Conservation (phyloP, 2,113 vertebrate genomes). For the Corydoras maculifer region DNA sequence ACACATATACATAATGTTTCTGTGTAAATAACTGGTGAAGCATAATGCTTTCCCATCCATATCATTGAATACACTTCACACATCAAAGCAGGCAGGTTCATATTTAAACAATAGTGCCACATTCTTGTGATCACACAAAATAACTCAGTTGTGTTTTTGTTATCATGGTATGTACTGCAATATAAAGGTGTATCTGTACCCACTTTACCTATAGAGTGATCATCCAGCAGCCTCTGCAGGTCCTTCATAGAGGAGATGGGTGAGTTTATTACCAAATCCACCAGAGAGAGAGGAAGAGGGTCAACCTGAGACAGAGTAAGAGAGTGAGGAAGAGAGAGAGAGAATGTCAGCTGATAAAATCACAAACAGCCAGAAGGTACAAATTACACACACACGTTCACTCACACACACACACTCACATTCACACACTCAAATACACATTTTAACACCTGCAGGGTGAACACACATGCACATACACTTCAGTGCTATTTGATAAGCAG, state of each 20-base stretch:
- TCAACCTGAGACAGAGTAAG: slow-evolving; percentile 68
- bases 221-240: slow-evolving; percentile 77
- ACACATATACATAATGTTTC: slow-evolving; percentile 31
- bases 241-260: slow-evolving; percentile 83
- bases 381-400: background rate
- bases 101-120: no score
- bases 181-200: slow-evolving; percentile 23
- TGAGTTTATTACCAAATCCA: slow-evolving; percentile 77
- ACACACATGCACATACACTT: background rate
- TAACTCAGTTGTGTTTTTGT: no score
- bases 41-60: no score
- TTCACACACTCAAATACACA: background rate
- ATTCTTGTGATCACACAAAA: no score
- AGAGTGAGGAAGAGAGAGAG: slow-evolving; percentile 27
- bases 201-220: slow-evolving; percentile 84
- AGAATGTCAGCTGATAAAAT: background rate
- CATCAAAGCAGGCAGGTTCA: no score
- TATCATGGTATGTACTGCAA: no score
- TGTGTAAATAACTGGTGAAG: no score
- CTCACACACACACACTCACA: background rate
- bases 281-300: slow-evolving; percentile 80
- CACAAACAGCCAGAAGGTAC: background rate
- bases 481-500: background rate
- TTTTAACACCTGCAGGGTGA: background rate
- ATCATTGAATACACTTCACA: no score